Base-by-base conservation (phyloP, 2,113 vertebrate species). In the Heptranchias perlo region DNA sequence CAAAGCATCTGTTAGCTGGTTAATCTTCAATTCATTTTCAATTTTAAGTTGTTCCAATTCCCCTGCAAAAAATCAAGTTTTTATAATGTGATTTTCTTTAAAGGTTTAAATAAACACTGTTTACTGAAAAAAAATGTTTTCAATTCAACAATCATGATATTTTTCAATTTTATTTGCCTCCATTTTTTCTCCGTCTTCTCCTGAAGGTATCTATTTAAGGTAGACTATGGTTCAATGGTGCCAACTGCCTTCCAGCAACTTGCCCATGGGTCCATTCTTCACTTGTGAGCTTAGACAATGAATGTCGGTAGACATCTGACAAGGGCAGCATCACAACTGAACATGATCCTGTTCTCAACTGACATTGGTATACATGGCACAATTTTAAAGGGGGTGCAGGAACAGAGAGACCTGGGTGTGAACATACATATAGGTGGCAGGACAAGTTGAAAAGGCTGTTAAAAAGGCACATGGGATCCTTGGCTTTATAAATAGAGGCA, bases 21-120 rank as follows among this genome's bases (percentile, higher is more conserved):
- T 97, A 96, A 99, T 97, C 96, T 98, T 97, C 92, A 89, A 96
- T 97, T 98, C 98, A 96, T 97, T 98, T 96, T 97, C 97, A 96
- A 96, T 96, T 97, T 97, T 98, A 82, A 98, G 96, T 94, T 98
- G 97, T 64, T 93, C 96, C 96, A 98, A 97, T 96, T 98, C 97
- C 96, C 97, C 99, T 99, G 94, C 28, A 96, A 97, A 96, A 97
- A 96, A 96, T 61, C 47, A 96, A 31, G 94, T 13, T 35, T 96
- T 96, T 1, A 61, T 44, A 10, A 73, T 52, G 44, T 21, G 47
- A 61, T 62, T 96, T 10, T 58, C 61, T 61, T 92, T 39, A 92
- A 92, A n/a, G 3, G 18, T 16, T 39, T 62, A 62, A 89, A 58
- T 73, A 54, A 54, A 13, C 52, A 35, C 28, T 54, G 21, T 11